These are phyloP conservation scores for Ophonus ardosiacus DNA, from an alignment of 2,888 invertebrate genomes.

Conservation along the genomic window DNA sequence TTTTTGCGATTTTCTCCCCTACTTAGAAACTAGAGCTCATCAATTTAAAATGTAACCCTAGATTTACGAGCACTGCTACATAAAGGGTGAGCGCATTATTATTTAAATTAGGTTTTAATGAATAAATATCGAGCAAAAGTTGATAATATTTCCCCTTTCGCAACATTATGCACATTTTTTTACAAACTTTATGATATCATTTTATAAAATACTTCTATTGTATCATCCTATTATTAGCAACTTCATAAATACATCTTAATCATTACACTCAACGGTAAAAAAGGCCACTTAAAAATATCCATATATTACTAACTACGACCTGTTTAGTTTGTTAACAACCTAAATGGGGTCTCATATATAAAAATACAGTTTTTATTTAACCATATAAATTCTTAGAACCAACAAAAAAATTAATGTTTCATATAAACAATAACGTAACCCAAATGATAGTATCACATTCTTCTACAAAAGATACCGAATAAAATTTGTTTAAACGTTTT, in stretches of 20 bases:
- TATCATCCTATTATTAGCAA: background rate
- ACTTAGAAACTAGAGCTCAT: slow-evolving; percentile 15
- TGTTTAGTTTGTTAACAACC: too few relatives aligned
- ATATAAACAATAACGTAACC: too few relatives aligned
- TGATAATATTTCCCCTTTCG: background rate
- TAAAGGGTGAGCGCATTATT: slow-evolving; percentile 4
- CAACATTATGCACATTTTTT: background rate
- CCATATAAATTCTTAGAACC: too few relatives aligned
- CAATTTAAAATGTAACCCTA: slow-evolving; percentile 8
- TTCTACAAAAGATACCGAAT: too few relatives aligned
- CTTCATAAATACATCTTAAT: background rate
- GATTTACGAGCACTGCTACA: background rate
- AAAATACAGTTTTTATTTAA: too few relatives aligned
- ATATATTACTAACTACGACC: too few relatives aligned
- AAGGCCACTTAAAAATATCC: too few relatives aligned
- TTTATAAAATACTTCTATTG: background rate
- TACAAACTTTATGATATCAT: background rate
- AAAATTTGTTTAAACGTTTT: too few relatives aligned
- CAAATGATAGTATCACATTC: too few relatives aligned
- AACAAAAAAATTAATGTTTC: too few relatives aligned
- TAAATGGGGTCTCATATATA: too few relatives aligned
- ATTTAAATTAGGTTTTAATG: slow-evolving; percentile 22
- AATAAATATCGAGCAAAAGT: background rate
- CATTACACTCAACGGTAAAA: background rate
- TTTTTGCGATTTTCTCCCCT: slow-evolving; percentile 26